These are phyloP conservation scores for Octodon degus DNA, from an alignment of 2,113 vertebrate species.

Conservation along the genomic window DNA sequence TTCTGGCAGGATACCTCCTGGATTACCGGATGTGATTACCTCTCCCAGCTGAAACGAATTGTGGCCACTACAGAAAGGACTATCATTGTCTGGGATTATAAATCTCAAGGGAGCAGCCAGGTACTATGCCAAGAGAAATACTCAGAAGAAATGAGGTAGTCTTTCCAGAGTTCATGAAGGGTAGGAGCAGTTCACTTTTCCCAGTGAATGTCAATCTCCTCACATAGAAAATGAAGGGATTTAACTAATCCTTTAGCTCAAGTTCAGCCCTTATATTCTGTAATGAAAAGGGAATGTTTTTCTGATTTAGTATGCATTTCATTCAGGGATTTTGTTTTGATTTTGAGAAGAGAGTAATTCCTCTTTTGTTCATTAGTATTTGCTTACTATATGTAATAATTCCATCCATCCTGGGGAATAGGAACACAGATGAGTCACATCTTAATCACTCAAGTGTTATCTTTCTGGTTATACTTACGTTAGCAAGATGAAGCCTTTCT, in stretches of 20 bases:
- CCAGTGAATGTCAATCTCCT: neutral
- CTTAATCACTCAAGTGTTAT: neutral
- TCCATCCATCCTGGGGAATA: neutral
- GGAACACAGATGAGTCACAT: neutral
- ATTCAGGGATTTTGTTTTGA: neutral
- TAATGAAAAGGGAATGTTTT: neutral
- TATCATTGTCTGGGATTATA: conserved; percentile 88
- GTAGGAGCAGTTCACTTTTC: neutral
- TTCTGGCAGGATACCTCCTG: conserved; percentile 84
- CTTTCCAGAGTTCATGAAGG: neutral
- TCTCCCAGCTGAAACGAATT: conserved; percentile 83
- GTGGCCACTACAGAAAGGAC: conserved; percentile 86
- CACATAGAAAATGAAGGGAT: neutral
- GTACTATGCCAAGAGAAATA: conserved; percentile 72
- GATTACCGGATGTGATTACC: conserved; percentile 87
- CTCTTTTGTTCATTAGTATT: neutral
- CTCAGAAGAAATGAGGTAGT: neutral
- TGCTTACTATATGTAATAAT: neutral
- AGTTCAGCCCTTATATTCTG: neutral
- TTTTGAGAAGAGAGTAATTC: neutral
- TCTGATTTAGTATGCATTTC: neutral
- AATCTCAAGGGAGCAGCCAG: conserved; percentile 81
- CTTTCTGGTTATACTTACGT: neutral
- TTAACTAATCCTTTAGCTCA: neutral
- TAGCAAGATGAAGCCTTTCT: conserved; percentile 10